These are phyloP conservation scores for Palythoa caribaeorum DNA, from an alignment of 92 coral and sea anemone genomes.

Conservation along the genomic window DNA sequence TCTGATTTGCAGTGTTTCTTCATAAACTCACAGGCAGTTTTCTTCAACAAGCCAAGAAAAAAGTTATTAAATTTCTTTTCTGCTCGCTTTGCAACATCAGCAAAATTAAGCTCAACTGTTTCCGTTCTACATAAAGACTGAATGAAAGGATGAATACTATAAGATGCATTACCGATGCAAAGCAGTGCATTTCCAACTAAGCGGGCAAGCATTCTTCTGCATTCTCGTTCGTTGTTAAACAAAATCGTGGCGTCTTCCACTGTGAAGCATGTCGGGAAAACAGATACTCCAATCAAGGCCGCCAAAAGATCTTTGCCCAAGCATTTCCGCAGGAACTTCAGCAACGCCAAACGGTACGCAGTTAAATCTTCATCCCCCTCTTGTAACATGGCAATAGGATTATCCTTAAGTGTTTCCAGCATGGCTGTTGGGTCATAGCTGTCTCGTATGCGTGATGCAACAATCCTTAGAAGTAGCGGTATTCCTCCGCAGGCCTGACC, in stretches of 20 bases:
- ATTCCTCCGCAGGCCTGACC: constrained; percentile 70
- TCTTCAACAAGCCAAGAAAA: constrained; percentile 39
- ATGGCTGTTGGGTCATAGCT: constrained; percentile 38
- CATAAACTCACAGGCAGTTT: constrained; percentile 50
- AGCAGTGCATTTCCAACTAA: constrained; percentile 74
- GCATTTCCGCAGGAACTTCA: constrained; percentile 63
- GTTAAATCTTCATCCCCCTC: constrained; percentile 29
- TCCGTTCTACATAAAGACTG: constrained; percentile 71
- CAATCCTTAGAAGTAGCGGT: constrained; percentile 69
- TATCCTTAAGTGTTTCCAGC: constrained; percentile 39
- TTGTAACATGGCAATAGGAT: constrained; percentile 53
- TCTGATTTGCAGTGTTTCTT: constrained; percentile 42
- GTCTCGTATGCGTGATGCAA: constrained; percentile 61
- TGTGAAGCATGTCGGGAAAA: constrained; percentile 70
- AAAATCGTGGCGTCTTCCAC: constrained; percentile 65
- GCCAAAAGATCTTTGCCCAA: constrained; percentile 54
- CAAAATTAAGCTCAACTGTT: constrained; percentile 32
- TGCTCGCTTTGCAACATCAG: constrained; percentile 49
- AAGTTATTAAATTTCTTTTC: constrained; percentile 19
- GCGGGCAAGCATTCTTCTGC: constrained; percentile 20
- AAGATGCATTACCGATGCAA: constrained; percentile 48
- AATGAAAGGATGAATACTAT: constrained; percentile 78
- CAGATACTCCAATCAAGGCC: constrained; percentile 59
- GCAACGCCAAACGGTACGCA: constrained; percentile 23
- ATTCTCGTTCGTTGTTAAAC: constrained; percentile 45